phyloP scores from a whole-genome alignment of 1,140 invertebrate species.

The Aporrectodea caliginosa region DNA sequence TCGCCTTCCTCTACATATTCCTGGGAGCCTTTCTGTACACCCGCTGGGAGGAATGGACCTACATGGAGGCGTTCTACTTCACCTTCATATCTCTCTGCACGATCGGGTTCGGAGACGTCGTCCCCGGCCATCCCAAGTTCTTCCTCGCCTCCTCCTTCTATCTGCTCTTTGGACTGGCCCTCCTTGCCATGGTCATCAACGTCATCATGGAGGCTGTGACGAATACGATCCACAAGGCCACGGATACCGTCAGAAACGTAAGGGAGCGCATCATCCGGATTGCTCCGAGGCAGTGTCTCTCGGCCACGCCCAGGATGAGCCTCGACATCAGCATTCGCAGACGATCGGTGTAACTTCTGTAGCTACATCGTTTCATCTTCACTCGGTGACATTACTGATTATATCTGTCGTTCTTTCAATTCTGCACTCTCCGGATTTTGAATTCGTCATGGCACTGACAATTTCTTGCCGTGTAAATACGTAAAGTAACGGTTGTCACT shows the following conservation, averaged over 20 bases:
- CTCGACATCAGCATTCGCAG: too few species aligned
- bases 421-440: too few species aligned
- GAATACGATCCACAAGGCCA: conserved; percentile 29
- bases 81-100: conserved; percentile 75
- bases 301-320: too few species aligned
- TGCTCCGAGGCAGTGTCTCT: neutral
- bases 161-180: conserved; percentile 83
- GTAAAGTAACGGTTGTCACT: too few species aligned
- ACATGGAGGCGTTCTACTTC: conserved; percentile 88
- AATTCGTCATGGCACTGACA: too few species aligned
- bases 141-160: conserved; percentile 80
- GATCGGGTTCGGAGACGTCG: conserved; percentile 78
- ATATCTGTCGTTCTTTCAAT: too few species aligned
- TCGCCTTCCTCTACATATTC: conserved; percentile 79
- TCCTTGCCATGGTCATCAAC: conserved; percentile 74
- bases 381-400: too few species aligned
- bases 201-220: conserved; percentile 63
- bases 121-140: conserved; percentile 80
- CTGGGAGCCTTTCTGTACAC: conserved; percentile 74
- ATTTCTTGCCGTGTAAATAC: too few species aligned
- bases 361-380: too few species aligned
- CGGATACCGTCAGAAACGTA: conserved; percentile 22
- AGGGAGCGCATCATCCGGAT: conserved; percentile 16
- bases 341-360: too few species aligned
- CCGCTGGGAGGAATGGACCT: conserved; percentile 67